Conservation (phyloP, 2,797 vertebrate species). For the Eulemur albifrons region DNA sequence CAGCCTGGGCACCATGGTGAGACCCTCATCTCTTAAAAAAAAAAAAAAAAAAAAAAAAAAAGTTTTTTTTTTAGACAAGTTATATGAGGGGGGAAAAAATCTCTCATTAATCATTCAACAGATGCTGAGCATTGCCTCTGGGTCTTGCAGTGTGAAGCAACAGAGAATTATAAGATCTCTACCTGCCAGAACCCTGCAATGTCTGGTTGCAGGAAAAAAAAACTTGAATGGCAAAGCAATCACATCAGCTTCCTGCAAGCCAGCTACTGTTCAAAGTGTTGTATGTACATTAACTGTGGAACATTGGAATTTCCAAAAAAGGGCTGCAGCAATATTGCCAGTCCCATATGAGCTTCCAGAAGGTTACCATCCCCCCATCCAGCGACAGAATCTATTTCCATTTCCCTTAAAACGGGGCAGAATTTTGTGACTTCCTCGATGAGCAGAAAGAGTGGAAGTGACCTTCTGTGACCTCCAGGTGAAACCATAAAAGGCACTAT, state of each 20-base stretch:
- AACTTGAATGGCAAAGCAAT: background rate
- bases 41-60: background rate
- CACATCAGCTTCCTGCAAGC: background rate
- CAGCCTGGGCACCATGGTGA: background rate
- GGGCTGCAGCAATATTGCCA: rapidly evolving
- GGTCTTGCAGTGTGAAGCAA: background rate
- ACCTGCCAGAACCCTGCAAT: background rate
- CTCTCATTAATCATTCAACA: background rate
- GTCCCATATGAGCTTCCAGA: background rate
- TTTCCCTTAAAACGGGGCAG: background rate
- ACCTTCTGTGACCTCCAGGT: background rate
- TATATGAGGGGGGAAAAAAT: too few species aligned
- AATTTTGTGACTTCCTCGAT: background rate
- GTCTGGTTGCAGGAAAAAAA: background rate
- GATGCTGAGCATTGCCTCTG: background rate
- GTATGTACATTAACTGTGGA: background rate
- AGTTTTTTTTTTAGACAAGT: too few species aligned
- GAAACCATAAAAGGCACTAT: background rate
- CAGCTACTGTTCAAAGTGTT: background rate
- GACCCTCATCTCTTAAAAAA: background rate
- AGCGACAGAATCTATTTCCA: background rate
- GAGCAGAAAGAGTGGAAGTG: background rate
- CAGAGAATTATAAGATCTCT: background rate
- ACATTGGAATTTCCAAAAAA: background rate
- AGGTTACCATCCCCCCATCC: too few species aligned